These are phyloP conservation scores for Lutjanus campechanus DNA, from an alignment of 2,797 vertebrate genomes.

Conservation along the genomic window DNA sequence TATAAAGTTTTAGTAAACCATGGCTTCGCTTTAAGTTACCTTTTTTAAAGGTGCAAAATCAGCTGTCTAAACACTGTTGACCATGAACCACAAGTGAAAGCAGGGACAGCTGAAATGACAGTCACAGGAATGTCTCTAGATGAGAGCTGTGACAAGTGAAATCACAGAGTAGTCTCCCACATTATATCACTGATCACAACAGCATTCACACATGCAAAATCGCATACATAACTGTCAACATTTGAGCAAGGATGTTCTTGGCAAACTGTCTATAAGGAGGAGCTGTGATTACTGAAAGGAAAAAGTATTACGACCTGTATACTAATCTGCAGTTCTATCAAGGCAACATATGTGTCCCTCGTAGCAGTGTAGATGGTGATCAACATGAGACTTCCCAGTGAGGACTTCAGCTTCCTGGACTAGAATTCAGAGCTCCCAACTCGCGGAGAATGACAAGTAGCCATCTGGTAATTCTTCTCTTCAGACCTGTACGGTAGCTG, in stretches of 20 bases:
- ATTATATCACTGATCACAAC: background rate
- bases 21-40: background rate
- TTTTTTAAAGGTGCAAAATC: background rate
- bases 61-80: background rate
- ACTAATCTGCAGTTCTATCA: conserved; percentile 25
- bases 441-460: conserved; percentile 74
- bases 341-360: conserved; percentile 29
- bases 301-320: conserved; percentile 15
- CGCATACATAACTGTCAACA: background rate
- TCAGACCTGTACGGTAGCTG: conserved; percentile 63
- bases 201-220: background rate
- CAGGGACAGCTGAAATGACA: background rate
- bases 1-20: background rate
- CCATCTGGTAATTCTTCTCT: conserved; percentile 76
- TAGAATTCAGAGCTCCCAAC: conserved; percentile 50
- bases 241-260: background rate
- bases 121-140: conserved; percentile 1
- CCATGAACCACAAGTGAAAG: background rate
- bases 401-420: conserved; percentile 40
- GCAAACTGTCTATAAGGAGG: background rate
- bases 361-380: conserved; percentile 47
- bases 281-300: conserved; percentile 14
- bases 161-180: background rate
- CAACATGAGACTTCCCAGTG: conserved; percentile 43
- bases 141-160: conserved; percentile 9